Percentiles rank a stretch among this genome's conserved stretches.
These are phyloP conservation scores for Orchesella flavescens DNA, from an alignment of 2,888 invertebrate species.

Conservation along the genomic window DNA sequence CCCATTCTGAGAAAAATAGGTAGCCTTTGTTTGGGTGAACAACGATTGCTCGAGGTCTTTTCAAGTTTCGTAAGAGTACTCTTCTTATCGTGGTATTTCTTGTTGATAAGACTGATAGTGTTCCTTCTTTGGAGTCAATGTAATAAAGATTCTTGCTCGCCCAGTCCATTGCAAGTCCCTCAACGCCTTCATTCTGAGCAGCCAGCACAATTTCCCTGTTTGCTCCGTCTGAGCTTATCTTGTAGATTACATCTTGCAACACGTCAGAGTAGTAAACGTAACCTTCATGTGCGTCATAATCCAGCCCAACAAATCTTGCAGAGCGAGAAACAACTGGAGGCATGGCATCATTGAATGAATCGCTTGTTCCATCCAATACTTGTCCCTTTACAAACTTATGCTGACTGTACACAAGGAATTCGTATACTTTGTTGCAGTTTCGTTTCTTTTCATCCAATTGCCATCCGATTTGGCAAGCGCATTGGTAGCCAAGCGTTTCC, in stretches of 20 bases:
- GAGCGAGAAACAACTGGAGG: slow-evolving; percentile 92
- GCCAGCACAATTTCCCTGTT: slow-evolving; percentile 80
- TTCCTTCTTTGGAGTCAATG: slow-evolving; percentile 94
- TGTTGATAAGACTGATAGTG: slow-evolving; percentile 92
- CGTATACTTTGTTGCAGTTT: slow-evolving; percentile 86
- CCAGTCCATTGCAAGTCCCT: slow-evolving; percentile 96
- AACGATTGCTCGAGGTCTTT: slow-evolving; percentile 95
- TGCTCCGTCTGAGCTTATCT: slow-evolving; percentile 76
- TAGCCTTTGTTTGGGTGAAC: slow-evolving; percentile 92
- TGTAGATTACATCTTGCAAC: slow-evolving; percentile 92
- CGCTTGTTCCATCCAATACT: slow-evolving; percentile 83
- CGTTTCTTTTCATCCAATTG: slow-evolving; percentile 83
- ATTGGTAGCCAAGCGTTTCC: slow-evolving; percentile 86
- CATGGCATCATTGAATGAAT: slow-evolving; percentile 90
- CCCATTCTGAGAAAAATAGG: slow-evolving; percentile 97
- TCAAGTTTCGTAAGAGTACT: slow-evolving; percentile 88
- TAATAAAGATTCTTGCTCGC: slow-evolving; percentile 95
- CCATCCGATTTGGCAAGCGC: slow-evolving; percentile 93
- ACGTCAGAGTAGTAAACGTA: slow-evolving; percentile 97
- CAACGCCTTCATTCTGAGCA: slow-evolving; percentile 97
- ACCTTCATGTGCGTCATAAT: slow-evolving; percentile 91
- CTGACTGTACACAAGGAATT: slow-evolving; percentile 96
- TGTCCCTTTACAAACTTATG: slow-evolving; percentile 96
- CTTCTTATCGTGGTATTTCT: slow-evolving; percentile 88
- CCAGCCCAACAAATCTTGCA: slow-evolving; percentile 94